A percentile compares a stretch with the other conserved stretches of the same genome.
phyloP scores from a whole-genome alignment of 2,113 vertebrate species.

The Psammodynastes pulverulentus region DNA sequence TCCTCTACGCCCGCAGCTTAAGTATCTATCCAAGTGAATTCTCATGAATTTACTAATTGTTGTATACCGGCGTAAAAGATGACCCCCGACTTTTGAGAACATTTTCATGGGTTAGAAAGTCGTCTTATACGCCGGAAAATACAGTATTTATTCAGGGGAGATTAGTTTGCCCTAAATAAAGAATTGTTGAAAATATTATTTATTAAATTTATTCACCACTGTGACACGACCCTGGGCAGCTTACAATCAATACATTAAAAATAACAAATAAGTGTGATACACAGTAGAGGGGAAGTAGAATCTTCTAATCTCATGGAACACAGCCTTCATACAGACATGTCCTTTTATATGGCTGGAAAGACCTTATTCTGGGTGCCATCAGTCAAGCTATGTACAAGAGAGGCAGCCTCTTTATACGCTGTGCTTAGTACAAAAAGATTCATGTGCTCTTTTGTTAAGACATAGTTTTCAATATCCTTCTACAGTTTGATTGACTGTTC shows the following conservation, averaged over 20 bases:
- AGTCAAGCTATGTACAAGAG: neutral
- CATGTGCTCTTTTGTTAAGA: neutral
- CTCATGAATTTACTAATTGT: no score
- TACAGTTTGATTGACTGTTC: neutral
- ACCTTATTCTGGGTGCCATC: neutral
- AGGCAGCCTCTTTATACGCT: neutral
- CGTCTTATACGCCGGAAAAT: no score
- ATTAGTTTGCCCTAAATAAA: neutral
- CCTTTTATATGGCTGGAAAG: neutral
- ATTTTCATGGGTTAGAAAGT: no score
- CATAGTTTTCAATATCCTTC: neutral
- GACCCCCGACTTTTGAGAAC: no score
- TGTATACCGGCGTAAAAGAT: no score
- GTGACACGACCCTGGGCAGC: neutral
- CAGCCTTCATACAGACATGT: neutral
- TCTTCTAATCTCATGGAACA: neutral
- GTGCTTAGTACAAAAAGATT: neutral
- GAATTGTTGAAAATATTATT: neutral
- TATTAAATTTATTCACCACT: neutral
- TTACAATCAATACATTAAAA: neutral
- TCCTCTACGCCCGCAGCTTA: no score
- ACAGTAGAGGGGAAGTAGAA: neutral
- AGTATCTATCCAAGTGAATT: no score
- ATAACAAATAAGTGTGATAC: neutral
- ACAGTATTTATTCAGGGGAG: neutral